Evolutionary conservation across 2,113 vertebrate species (phyloP).

Genomic region (Propithecus coquereli): DNA sequence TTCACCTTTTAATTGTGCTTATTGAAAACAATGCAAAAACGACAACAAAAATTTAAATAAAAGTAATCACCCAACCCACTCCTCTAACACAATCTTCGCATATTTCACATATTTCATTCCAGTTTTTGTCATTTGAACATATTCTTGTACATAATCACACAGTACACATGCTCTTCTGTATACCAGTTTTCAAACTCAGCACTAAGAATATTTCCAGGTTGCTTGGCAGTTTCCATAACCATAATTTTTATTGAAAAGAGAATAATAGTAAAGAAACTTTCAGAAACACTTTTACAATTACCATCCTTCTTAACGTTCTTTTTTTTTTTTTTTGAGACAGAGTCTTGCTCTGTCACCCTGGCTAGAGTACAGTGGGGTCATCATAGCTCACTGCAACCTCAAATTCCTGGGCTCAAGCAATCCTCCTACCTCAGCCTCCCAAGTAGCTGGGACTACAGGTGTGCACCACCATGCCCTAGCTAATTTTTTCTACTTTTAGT

Average conservation of each 20-base stretch:
- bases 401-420: too few relatives aligned
- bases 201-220: not conserved
- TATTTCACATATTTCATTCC: not conserved
- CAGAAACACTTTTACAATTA: not conserved
- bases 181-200: not conserved
- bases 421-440: too few relatives aligned
- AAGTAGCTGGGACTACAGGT: too few relatives aligned
- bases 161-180: not conserved
- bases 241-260: not conserved
- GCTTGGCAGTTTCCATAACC: not conserved
- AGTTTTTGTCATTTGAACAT: not conserved
- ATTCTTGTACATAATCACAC: not conserved
- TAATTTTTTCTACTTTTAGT: too few relatives aligned
- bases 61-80: not conserved
- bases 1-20: not conserved
- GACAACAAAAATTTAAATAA: not conserved
- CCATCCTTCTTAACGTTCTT: not conserved
- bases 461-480: too few relatives aligned
- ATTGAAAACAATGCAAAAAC: slow-evolving; percentile 2
- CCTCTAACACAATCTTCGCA: not conserved
- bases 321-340: too few relatives aligned
- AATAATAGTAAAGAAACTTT: not conserved
- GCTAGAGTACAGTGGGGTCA: too few relatives aligned
- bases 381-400: too few relatives aligned
- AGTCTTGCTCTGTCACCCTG: too few relatives aligned